phyloP scores from a whole-genome alignment of 2,888 invertebrate genomes.

The Tenthredo distinguenda region DNA sequence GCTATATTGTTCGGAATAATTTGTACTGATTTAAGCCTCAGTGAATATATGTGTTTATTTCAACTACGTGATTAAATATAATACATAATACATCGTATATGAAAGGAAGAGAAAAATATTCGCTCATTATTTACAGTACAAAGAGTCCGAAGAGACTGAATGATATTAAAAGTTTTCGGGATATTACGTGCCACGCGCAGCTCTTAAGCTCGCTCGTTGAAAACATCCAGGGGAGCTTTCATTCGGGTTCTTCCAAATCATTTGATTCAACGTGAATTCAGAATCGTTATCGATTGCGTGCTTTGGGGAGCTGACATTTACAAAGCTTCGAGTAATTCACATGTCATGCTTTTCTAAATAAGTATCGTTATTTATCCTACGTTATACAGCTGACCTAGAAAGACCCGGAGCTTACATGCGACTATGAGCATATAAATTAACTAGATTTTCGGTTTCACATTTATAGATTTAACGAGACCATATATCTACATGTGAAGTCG shows the following conservation, averaged over 20 bases:
- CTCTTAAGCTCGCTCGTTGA: neutral
- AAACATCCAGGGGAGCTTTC: slow-evolving; percentile 8
- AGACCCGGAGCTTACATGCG: neutral
- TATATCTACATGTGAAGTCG: neutral
- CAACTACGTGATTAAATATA: neutral
- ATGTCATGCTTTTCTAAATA: slow-evolving; percentile 14
- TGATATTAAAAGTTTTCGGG: neutral
- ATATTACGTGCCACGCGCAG: slow-evolving; percentile 1
- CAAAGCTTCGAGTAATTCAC: slow-evolving; percentile 6
- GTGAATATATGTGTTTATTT: neutral
- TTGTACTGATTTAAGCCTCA: neutral
- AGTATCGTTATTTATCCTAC: slow-evolving; percentile 1
- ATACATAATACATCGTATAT: neutral
- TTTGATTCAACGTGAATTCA: slow-evolving; percentile 30
- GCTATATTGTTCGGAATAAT: neutral
- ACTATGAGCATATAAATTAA: slow-evolving; percentile 17
- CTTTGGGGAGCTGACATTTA: slow-evolving; percentile 24
- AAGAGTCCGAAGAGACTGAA: slow-evolving; percentile 3
- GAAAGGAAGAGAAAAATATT: neutral
- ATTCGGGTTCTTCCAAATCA: slow-evolving; percentile 33
- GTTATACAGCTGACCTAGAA: slow-evolving; percentile 12
- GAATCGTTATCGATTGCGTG: slow-evolving; percentile 33
- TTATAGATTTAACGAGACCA: neutral
- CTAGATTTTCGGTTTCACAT: neutral
- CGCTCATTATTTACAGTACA: neutral